phyloP scores from a whole-genome alignment of 2,797 vertebrate genomes.

The Poecile montanus region DNA sequence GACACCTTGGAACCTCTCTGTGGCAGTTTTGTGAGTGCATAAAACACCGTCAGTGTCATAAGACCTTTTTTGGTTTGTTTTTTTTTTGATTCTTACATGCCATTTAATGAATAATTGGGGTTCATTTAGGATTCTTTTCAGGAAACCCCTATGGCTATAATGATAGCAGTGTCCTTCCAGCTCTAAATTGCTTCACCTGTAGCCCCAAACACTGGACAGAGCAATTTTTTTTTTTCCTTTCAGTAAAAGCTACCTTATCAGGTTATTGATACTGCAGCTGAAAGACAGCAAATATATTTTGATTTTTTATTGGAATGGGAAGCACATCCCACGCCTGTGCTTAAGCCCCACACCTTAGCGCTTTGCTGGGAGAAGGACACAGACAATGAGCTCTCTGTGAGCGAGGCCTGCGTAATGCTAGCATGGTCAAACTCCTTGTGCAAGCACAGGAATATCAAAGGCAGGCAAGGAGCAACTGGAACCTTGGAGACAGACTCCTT shows the following conservation, averaged over 20 bases:
- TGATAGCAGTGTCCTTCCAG: background rate
- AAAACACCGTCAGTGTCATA: background rate
- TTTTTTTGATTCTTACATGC: background rate
- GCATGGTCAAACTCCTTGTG: slow-evolving; percentile 9
- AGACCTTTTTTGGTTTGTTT: background rate
- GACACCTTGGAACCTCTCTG: background rate
- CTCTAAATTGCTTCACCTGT: background rate
- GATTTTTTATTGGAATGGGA: background rate
- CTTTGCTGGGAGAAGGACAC: background rate
- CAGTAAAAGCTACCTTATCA: background rate
- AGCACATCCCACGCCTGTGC: background rate
- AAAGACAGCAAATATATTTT: background rate
- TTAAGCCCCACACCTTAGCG: background rate
- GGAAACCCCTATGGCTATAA: background rate
- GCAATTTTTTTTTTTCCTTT: background rate
- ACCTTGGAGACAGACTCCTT: background rate
- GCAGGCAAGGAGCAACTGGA: slow-evolving; percentile 14
- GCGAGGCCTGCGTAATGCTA: background rate
- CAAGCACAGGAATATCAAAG: slow-evolving; percentile 50
- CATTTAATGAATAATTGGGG: background rate
- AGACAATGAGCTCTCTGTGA: slow-evolving; percentile 29
- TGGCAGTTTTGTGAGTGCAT: background rate
- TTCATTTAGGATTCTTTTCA: background rate
- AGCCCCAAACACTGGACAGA: background rate
- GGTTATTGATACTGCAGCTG: background rate